Base-by-base conservation (phyloP, 2,113 vertebrate species). In the Phaetusa simplex region DNA sequence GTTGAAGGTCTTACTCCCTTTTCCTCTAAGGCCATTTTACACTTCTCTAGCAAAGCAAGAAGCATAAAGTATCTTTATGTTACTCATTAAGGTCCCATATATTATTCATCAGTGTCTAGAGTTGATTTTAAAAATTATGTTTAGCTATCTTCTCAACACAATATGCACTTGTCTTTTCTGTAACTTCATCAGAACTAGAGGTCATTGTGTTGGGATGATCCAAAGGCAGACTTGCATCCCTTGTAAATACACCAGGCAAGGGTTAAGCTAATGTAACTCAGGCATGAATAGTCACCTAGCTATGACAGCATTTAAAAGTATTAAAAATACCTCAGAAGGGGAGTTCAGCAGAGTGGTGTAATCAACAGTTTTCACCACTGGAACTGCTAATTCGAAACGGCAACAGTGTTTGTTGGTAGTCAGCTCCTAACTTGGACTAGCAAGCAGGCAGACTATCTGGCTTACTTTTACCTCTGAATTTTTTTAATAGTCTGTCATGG, bases 121-220 rank as follows among this genome's bases (percentile, higher is more conserved):
- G 61, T 14, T 95, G 81, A 82, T 97, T 84, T 82, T 84, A 13
- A 56, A 70, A 79, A 65, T 88, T 26, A 49, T 17, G 17, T 66
- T 74, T 93, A 71, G 27, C 42, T 72, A 4, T 83, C 45, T 90
- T 88, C 80, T 86, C 38, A 86, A 59, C 32, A 59, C 30, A 47
- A 3, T 20, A 12, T 8, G 2, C 12, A 8, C 0, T 6, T 76
- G 52, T 43, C 55, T 89, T 58, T 62, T 59, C 55, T 0, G 0
- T 91, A 67, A 34, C 34, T 91, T 70, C 20, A 15, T 78, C 65
- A 78, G 55, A 89, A 64, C 29, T 47, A 77, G 69, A 82, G 52
- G 52, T 81, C 59, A 14, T 50, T 11, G 10, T 70, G 42, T 42
- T 82, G 65, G 64, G 52, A 42, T 78, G 38, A 52, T 62, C 66